Percentiles rank a stretch among this genome's conserved stretches.
These are phyloP conservation scores for Eupithecia centaureata DNA, from an alignment of 2,888 invertebrate genomes.

Conservation along the genomic window DNA sequence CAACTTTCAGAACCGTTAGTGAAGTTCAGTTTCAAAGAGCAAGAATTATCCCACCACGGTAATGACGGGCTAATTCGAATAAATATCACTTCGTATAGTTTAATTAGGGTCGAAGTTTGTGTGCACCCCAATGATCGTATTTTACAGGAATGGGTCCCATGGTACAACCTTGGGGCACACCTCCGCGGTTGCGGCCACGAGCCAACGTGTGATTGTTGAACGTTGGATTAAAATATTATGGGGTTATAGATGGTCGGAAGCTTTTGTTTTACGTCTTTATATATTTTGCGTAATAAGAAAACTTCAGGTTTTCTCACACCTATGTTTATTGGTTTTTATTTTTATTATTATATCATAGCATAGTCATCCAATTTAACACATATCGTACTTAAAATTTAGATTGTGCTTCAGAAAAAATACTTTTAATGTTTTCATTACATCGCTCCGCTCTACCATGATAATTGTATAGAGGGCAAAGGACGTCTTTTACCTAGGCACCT, in stretches of 20 bases:
- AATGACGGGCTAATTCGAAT: slow-evolving; percentile 51
- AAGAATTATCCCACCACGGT: slow-evolving; percentile 27
- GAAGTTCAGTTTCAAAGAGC: slow-evolving; percentile 11
- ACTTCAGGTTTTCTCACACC: not conserved
- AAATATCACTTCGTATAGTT: slow-evolving; percentile 65
- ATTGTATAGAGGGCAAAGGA: no score
- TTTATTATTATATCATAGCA: no score
- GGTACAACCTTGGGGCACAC: slow-evolving; percentile 47
- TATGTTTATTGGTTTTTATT: not conserved
- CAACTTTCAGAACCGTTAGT: slow-evolving; percentile 12
- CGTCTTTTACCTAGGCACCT: no score
- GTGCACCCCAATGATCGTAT: slow-evolving; percentile 49
- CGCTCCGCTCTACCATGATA: no score
- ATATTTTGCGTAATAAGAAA: not conserved
- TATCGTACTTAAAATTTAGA: no score
- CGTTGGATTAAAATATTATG: slow-evolving; percentile 24
- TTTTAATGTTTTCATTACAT: no score
- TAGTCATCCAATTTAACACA: no score
- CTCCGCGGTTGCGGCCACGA: slow-evolving; percentile 41
- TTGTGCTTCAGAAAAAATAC: no score
- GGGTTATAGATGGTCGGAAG: not conserved
- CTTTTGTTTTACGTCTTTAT: slow-evolving; percentile 1
- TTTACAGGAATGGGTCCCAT: slow-evolving; percentile 58
- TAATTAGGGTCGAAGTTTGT: slow-evolving; percentile 60
- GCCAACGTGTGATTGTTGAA: slow-evolving; percentile 42